Base-by-base conservation (phyloP, 2,113 vertebrate species). In the Grallaria varia region DNA sequence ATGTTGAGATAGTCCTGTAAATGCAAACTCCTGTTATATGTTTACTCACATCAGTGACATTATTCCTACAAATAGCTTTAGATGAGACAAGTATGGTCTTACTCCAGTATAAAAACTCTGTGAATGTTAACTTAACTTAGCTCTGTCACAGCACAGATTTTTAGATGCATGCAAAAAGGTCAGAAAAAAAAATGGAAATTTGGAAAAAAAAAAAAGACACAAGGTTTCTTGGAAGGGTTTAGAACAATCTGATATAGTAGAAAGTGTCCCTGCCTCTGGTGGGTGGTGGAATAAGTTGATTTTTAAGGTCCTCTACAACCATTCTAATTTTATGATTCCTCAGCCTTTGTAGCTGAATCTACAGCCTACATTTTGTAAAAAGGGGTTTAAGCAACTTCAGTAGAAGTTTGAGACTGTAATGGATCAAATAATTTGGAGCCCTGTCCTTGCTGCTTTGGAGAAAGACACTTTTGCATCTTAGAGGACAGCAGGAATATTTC, bases 351-450 rank as follows among this genome's bases (percentile, higher is more conserved):
- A 37, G 2, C 4, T 87, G 14, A 60, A 2, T 8, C 4, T 76
- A 33, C 6, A 27, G 22, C 4, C 4, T 2, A 73, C 7, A 17
- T 59, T 62, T 85, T 62, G 16, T 8, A 40, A 69, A 90, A 83
- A 17, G 0, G 1, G 3, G 1, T 14, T 50, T 89, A 35, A 63
- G 8, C 4, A 37, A 28, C 30, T 47, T 62, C 23, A 75, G 12
- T 13, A 81, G 14, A 69, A n/a, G 6, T 47, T 50, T 89, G 33
- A 13, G 1, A 56, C 35, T 31, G 3, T 30, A 24, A 67, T 9
- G 8, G 9, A 4, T 33, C 25, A 45, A 39, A 5, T n/a, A 45
- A 79, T 60, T 52, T 39, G 1, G 9, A 84, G 1, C 1, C 4
- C 6, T 69, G 18, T 40, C 9, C 6, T 52, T 1, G 4, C 23